Conservation (phyloP, 1,140 invertebrate species). For the Metaphire vulgaris region DNA sequence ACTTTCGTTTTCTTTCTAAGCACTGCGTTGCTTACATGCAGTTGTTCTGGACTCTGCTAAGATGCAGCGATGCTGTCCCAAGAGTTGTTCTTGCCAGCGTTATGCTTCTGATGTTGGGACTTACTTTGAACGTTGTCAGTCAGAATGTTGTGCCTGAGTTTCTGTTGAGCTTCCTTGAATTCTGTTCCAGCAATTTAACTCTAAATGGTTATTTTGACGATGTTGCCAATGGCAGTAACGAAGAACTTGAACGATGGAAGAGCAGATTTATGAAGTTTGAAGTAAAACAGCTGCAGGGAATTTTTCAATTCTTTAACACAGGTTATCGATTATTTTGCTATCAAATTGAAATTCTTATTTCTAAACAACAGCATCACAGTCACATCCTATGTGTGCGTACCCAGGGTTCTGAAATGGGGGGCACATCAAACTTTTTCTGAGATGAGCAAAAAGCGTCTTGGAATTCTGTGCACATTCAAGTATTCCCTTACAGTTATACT, state of each 20-base stretch:
- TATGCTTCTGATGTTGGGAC: neutral
- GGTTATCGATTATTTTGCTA: neutral
- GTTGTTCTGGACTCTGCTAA: neutral
- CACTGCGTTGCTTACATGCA: neutral
- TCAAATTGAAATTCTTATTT: too few relatives aligned
- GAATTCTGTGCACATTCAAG: too few relatives aligned
- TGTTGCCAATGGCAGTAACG: neutral
- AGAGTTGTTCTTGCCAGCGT: neutral
- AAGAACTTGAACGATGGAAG: neutral
- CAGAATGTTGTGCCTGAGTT: neutral
- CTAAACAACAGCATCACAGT: too few relatives aligned
- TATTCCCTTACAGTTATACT: too few relatives aligned
- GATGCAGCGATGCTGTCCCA: neutral
- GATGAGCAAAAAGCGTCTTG: too few relatives aligned
- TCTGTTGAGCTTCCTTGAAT: neutral
- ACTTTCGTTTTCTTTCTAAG: too few relatives aligned
- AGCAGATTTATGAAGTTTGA: neutral
- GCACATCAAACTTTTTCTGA: too few relatives aligned
- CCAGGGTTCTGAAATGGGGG: too few relatives aligned
- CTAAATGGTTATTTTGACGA: neutral
- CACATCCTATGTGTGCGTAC: too few relatives aligned
- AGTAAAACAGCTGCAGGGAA: neutral
- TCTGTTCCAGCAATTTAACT: neutral
- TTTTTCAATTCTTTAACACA: neutral
- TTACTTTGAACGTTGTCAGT: neutral